Conservation (phyloP, 2,888 invertebrate species). For the Caprella mutica region DNA sequence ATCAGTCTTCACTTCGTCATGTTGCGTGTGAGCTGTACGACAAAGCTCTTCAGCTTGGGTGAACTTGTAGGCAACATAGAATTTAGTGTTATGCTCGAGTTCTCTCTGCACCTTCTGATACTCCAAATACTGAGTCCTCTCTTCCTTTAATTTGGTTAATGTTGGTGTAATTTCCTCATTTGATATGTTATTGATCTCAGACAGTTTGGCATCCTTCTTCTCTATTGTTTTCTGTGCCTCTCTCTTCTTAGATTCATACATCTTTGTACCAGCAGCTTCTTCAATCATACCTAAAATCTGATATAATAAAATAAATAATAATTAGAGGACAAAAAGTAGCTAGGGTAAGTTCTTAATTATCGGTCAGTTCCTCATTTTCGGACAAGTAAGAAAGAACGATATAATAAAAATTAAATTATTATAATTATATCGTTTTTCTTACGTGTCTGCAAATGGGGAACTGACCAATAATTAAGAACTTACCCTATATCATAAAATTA, state of each 20-base stretch:
- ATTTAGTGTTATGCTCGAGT: conserved; percentile 63
- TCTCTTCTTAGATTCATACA: conserved; percentile 90
- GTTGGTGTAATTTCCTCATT: conserved; percentile 82
- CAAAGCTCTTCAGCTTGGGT: conserved; percentile 43
- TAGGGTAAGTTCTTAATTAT: no score
- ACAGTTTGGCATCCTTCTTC: conserved; percentile 80
- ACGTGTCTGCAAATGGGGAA: no score
- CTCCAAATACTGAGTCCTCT: conserved; percentile 71
- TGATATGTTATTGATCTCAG: conserved; percentile 61
- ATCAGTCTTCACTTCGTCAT: conserved; percentile 16
- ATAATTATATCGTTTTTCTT: no score
- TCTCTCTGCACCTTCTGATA: conserved; percentile 74
- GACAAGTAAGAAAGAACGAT: no score
- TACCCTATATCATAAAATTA: no score
- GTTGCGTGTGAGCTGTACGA: conserved; percentile 21
- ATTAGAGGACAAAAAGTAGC: no score
- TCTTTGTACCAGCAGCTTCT: conserved; percentile 93
- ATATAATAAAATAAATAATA: no score
- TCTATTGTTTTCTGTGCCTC: conserved; percentile 73
- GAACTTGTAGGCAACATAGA: conserved; percentile 63
- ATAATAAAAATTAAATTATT: no score
- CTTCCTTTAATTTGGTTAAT: conserved; percentile 69
- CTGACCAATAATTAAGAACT: no score
- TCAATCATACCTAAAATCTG: conserved; percentile 93
- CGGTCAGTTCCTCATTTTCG: no score